phyloP scores from a whole-genome alignment of 2,888 invertebrate genomes.

The Scaptomyza flava region DNA sequence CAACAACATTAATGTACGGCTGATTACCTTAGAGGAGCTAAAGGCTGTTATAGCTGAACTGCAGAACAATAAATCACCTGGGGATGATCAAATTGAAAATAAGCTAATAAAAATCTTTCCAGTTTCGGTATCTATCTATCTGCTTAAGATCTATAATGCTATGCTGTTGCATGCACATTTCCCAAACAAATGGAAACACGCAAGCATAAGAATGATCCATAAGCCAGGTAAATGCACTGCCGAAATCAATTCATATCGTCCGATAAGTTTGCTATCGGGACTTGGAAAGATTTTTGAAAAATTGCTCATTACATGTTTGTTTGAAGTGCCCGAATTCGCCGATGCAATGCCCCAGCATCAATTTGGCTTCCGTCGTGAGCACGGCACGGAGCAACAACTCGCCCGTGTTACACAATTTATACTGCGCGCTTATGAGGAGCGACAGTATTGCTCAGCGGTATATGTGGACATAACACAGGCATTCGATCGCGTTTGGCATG shows the following conservation, averaged over 20 bases:
- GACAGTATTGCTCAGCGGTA: neutral
- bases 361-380: neutral
- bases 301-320: neutral
- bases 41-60: too few relatives aligned
- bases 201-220: neutral
- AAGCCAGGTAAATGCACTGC: neutral
- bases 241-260: neutral
- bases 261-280: neutral
- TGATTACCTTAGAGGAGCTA: neutral
- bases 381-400: slow-evolving; percentile 3
- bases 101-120: neutral
- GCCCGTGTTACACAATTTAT: neutral
- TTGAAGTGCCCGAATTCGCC: neutral
- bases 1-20: neutral
- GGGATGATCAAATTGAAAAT: neutral
- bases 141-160: neutral
- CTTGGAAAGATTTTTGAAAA: neutral
- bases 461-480: neutral
- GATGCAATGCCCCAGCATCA: neutral
- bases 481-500: slow-evolving; percentile 3
- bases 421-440: neutral
- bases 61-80: neutral
- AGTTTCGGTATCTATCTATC: neutral
- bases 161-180: neutral
- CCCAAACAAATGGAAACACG: neutral